A percentile compares a stretch with the other conserved stretches of the same genome.
phyloP scores from a whole-genome alignment of 92 coral and sea anemone genomes.

The Paramuricea clavata region DNA sequence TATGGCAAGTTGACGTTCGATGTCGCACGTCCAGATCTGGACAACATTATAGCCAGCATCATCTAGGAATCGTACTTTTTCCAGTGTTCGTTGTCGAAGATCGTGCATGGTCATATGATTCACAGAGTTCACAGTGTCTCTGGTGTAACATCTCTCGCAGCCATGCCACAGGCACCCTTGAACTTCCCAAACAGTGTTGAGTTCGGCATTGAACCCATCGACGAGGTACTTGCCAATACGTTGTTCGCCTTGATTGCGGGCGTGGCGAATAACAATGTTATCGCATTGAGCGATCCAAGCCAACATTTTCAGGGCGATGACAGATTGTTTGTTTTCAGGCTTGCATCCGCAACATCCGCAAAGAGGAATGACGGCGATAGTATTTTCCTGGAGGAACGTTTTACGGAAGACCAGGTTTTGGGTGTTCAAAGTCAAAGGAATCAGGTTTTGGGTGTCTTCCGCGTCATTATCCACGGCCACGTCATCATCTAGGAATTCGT shows the following conservation, averaged over 20 bases:
- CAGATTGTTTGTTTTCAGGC: conserved; percentile 52
- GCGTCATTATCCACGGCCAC: too few relatives aligned
- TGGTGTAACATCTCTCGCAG: conserved; percentile 43
- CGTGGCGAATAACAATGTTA: conserved; percentile 36
- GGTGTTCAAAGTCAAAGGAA: too few relatives aligned
- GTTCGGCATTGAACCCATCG: conserved; percentile 54
- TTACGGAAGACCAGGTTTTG: conserved; percentile 24
- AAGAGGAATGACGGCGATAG: conserved; percentile 69
- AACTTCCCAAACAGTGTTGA: conserved; percentile 53
- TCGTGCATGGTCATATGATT: too few relatives aligned
- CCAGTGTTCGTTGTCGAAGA: too few relatives aligned
- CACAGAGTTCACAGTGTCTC: conserved; percentile 45
- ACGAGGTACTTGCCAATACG: conserved; percentile 45
- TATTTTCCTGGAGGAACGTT: neutral
- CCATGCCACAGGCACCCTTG: conserved; percentile 66
- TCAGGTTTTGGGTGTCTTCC: too few relatives aligned
- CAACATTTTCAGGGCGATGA: conserved; percentile 59
- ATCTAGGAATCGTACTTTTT: too few relatives aligned
- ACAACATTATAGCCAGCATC: too few relatives aligned
- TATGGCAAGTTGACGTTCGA: too few relatives aligned
- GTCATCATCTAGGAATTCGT: too few relatives aligned
- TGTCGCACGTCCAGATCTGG: too few relatives aligned
- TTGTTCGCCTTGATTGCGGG: conserved; percentile 54
- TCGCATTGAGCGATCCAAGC: neutral
- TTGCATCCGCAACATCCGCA: conserved; percentile 58